phyloP scores from a whole-genome alignment of 2,113 vertebrate species.

The Eira barbara region DNA sequence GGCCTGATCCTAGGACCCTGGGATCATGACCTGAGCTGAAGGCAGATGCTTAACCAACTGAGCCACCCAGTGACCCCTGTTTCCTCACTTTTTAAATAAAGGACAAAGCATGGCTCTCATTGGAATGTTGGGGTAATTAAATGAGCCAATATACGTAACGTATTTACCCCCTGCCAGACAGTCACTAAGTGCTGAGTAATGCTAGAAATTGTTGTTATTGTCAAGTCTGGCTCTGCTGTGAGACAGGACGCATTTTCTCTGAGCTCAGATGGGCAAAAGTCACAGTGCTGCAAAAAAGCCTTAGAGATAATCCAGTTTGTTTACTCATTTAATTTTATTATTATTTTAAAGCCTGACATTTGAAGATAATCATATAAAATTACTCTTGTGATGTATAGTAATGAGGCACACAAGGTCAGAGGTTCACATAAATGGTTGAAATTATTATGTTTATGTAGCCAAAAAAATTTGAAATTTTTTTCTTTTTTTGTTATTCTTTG shows the following conservation, averaged over 20 bases:
- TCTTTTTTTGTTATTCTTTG: constrained; percentile 35
- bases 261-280: not conserved
- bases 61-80: not conserved
- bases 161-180: not conserved
- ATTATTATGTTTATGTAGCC: constrained; percentile 30
- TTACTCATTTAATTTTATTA: constrained; percentile 28
- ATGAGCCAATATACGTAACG: not conserved
- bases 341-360: constrained; percentile 28
- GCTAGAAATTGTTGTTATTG: not conserved
- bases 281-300: not conserved
- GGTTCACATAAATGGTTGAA: constrained; percentile 11
- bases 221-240: not conserved
- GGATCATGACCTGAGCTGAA: not conserved
- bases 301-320: not conserved
- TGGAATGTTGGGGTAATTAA: not conserved
- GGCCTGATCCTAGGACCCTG: too few relatives aligned
- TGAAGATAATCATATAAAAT: constrained; percentile 3
- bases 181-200: not conserved
- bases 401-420: constrained; percentile 5
- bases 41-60: not conserved
- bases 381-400: not conserved
- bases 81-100: constrained; percentile 18
- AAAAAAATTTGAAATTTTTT: constrained; percentile 9
- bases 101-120: not conserved
- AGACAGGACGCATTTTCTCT: not conserved